Percentiles rank a stretch among this genome's conserved stretches.
These are phyloP conservation scores for Australoheros scitulus DNA, from an alignment of 2,113 vertebrate genomes.

Conservation along the genomic window DNA sequence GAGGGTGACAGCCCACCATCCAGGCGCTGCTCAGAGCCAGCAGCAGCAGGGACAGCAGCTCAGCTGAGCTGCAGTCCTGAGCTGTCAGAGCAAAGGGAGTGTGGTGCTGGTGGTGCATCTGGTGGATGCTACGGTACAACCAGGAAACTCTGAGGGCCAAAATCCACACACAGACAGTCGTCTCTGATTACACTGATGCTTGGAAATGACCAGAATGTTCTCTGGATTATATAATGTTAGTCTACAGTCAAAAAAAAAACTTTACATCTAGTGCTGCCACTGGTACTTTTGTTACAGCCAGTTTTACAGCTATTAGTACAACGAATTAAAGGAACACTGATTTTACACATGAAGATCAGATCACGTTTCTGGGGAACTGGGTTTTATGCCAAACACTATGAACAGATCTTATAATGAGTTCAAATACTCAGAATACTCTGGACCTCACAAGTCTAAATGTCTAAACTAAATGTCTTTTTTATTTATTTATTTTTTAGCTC, in stretches of 20 bases:
- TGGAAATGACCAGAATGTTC: neutral
- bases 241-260: neutral
- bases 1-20: constrained; percentile 77
- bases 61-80: constrained; percentile 73
- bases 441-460: neutral
- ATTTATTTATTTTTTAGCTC: neutral
- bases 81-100: constrained; percentile 77
- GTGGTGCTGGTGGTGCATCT: constrained; percentile 75
- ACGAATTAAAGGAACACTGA: neutral
- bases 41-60: constrained; percentile 79
- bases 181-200: neutral
- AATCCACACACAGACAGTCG: neutral
- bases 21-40: constrained; percentile 71
- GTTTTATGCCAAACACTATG: neutral
- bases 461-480: neutral
- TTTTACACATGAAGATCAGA: too few relatives aligned
- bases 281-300: neutral
- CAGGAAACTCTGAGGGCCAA: constrained; percentile 63
- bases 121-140: constrained; percentile 77
- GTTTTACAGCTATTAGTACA: neutral
- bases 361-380: neutral
- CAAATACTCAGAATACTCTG: neutral
- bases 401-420: neutral
- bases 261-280: neutral
- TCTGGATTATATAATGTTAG: neutral